Base-by-base conservation (phyloP, 2,888 invertebrate species). In the Polyommatus icarus region DNA sequence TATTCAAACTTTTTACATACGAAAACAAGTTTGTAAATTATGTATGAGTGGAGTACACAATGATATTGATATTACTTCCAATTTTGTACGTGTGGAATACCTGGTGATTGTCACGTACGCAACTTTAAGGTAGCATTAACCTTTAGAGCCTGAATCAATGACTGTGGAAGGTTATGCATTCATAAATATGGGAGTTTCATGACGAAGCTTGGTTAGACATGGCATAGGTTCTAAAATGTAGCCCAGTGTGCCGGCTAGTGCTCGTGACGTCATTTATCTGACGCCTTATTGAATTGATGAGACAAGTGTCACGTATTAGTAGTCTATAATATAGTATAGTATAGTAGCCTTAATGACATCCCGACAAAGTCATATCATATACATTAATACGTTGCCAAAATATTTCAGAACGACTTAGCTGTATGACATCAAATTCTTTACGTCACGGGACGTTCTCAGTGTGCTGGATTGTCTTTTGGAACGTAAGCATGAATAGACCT, bases 41-140 rank as follows among this genome's bases (percentile, higher is more conserved):
- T 67, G 18, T 67, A 32, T 67, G 67, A 67, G 61, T 67, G 12
- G n/a, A 59, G 61, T 67, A 67, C 24, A 67, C 61, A 67, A 32
- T 67, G 29, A 67, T 32, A 67, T 67, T 29, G 67, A 67, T 67
- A 67, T 67, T 18, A 67, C 67, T 67, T 32, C 20, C 67, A 67
- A 67, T 67, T 67, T 18, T 67, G 29, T 67, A 29, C 67, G 67
- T 67, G 67, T 67, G 67, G 18, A 32, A 32, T 29, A 67, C 15
- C 29, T 67, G 29, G 15, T 32, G 67, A 32, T 32, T 15, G 67
- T 29, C 32, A 67, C 67, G 67, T 67, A 67, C 29, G 29, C 67
- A 67, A 32, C 29, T 67, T 67, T 67, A 67, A 29, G 29, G 67
- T 32, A 32, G 15, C 29, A 15, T 67, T 67, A 29, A 67, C 29